Base-by-base conservation (phyloP, 2,888 invertebrate species). In the Nephrotoma flavescens region DNA sequence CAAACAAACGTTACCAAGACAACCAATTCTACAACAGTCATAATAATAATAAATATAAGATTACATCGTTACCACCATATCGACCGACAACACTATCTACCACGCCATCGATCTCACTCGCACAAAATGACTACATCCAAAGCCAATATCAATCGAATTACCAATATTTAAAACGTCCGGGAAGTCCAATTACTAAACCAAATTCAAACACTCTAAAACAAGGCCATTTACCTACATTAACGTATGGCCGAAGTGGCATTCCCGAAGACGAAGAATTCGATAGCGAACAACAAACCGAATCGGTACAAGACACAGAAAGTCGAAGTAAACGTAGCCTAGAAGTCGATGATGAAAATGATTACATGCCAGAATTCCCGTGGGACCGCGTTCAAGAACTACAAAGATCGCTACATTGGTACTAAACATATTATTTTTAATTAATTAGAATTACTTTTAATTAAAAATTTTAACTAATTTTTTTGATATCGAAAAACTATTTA, bases 321-420 rank as follows among this genome's bases (percentile, higher is more conserved):
- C 84, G 84, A 42, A 84, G 42, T 42, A 84, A 84, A 42, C 84
- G 84, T 42, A 84, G 42, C 42, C 6, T 42, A 41, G 84, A 84
- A 12, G 84, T 42, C n/a, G 84, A 84, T 42, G 47, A 47, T 11
- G 88, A 88, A 71, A 89, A 90, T 52, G 90, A 91, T 88, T 91
- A 92, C 88, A 91, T 93, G 90, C 95, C 95, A 19, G 94, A 94
- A 19, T 96, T 96, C 90, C 96, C 96, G 87, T 96, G 96, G 96
- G 93, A 95, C 91, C 95, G 95, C 92, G 95, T 95, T 87, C 93
- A 93, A 89, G 95, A 95, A 90, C 92, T 96, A 89, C 94, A 95
- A 89, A 92, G 94, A 90, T 93, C 94, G 88, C 93, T 95, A 90
- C 92, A 94, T 90, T 96, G 96, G 96, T 95, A 95, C 89, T 93